Base-by-base conservation (phyloP, 2,797 vertebrate species). In the Spea hammondii region DNA sequence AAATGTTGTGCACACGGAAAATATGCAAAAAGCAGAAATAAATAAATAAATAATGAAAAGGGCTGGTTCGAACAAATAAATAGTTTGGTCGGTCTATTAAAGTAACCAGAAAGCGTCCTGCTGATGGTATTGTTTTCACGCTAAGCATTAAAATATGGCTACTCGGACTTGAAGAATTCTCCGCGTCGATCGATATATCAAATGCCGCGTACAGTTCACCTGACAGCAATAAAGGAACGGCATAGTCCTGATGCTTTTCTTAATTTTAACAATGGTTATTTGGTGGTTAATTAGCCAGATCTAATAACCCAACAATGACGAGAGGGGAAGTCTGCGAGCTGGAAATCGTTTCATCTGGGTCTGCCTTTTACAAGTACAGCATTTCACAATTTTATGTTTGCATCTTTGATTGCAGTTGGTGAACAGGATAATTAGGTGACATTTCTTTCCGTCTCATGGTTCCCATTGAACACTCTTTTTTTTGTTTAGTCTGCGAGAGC, bases 221-320 rank as follows among this genome's bases (percentile, higher is more conserved):
- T 86, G 84, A 87, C 76, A 85, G 85, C 84, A 78, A 64, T 80
- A 80, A 83, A 77, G 74, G 84, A 74, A 65, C 74, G 80, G 82
- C 83, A 45, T 8, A 55, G 59, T 50, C 77, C 85, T 83, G 83
- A 86, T 72, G 83, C 51, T 76, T 83, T 83, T 85, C 86, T 87
- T 87, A 75, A 85, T 88, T 85, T 74, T 85, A 70, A 80, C 82
- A 82, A 70, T 85, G 75, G 85, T 82, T 82, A 44, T 77, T 83
- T 66, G 73, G 73, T 71, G 83, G 79, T 70, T 71, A 82, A 86
- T 75, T 86, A 85, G 85, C 86, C 87, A 87, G 84, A 87, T 86
- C 86, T 88, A 88, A 87, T 87, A 82, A 86, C 85, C 87, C 84
- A 82, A 86, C 82, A 83, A 77, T 84, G 85, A 70, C 77, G 85